Evolutionary conservation across 2,113 vertebrate genomes (phyloP).

Genomic region (Stigmatopora argus): DNA sequence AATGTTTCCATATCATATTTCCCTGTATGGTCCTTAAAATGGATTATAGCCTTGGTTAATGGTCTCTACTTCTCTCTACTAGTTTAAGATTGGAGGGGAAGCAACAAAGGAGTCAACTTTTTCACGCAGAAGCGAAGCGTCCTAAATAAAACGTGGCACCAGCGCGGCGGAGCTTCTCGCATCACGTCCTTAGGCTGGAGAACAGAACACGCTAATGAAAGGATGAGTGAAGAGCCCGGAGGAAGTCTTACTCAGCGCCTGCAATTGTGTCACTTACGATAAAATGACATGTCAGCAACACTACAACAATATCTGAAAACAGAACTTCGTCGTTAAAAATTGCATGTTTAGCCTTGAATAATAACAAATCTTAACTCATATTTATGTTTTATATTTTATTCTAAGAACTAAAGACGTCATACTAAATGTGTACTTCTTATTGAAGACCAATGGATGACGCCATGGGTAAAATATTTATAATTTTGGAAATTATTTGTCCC

Average conservation of each 20-base stretch:
- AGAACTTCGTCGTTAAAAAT: background rate
- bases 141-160: background rate
- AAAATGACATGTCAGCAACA: background rate
- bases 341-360: background rate
- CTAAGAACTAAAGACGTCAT: too few relatives aligned
- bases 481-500: too few relatives aligned
- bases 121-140: background rate
- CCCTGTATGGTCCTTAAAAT: background rate
- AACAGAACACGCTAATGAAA: background rate
- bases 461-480: too few relatives aligned
- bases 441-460: too few relatives aligned
- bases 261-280: background rate
- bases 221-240: background rate
- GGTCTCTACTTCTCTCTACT: background rate
- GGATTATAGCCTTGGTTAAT: background rate
- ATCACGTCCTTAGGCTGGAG: too few relatives aligned
- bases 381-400: too few relatives aligned
- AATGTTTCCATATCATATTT: background rate
- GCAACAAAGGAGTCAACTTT: background rate
- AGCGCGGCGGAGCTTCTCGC: too few relatives aligned
- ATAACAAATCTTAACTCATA: background rate
- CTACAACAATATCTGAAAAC: too few relatives aligned
- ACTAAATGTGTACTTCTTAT: too few relatives aligned
- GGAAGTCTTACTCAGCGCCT: background rate
- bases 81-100: too few relatives aligned